These are phyloP conservation scores for Liodrosophila aerea DNA, from an alignment of 2,888 invertebrate genomes.

Conservation along the genomic window DNA sequence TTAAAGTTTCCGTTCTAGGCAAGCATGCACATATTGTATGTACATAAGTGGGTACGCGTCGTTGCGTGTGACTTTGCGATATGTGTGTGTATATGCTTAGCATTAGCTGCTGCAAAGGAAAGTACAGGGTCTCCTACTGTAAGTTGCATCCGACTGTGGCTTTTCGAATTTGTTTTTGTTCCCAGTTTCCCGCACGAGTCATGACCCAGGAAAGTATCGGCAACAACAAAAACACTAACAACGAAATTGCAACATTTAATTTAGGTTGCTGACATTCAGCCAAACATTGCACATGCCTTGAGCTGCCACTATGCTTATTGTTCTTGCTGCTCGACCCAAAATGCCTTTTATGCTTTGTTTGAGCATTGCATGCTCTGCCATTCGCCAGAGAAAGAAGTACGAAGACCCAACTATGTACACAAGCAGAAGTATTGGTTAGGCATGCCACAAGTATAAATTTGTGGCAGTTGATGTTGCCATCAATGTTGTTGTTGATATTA, in stretches of 20 bases:
- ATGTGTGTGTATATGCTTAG: too few relatives aligned
- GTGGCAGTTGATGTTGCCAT: constrained; percentile 31
- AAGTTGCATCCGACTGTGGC: constrained; percentile 36
- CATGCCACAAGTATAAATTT: constrained; percentile 58
- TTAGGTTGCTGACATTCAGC: constrained; percentile 77
- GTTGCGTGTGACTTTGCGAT: too few relatives aligned
- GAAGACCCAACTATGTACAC: constrained; percentile 20
- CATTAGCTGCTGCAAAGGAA: too few relatives aligned
- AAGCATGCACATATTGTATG: too few relatives aligned
- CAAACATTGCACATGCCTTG: constrained; percentile 52
- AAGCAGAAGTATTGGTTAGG: constrained; percentile 47
- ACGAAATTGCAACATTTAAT: constrained; percentile 79
- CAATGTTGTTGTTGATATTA: constrained; percentile 7
- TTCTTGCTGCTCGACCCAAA: constrained; percentile 37
- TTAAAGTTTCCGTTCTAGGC: too few relatives aligned
- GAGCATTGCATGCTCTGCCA: constrained; percentile 27
- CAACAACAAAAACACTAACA: constrained; percentile 78
- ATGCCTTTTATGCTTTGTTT: constrained; percentile 42
- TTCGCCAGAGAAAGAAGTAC: constrained; percentile 32
- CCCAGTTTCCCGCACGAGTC: constrained; percentile 63
- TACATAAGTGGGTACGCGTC: too few relatives aligned
- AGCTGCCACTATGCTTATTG: constrained; percentile 11
- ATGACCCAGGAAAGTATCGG: constrained; percentile 82
- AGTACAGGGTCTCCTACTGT: constrained; percentile 19
- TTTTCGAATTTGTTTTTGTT: constrained; percentile 27